Evolutionary conservation across 2,888 invertebrate genomes (phyloP).

Genomic region (Calephelis perditalis): DNA sequence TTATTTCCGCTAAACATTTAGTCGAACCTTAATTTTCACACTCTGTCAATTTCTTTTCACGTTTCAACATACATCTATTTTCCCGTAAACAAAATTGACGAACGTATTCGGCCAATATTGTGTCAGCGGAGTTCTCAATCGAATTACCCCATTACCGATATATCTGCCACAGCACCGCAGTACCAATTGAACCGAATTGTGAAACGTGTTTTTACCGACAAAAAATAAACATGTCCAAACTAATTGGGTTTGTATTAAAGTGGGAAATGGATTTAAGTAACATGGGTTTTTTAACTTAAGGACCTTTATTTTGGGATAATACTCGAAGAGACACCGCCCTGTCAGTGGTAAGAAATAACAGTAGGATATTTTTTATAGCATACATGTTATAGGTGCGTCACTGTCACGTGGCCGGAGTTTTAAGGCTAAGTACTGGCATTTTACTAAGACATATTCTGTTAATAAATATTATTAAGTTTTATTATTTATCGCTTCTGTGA

Average conservation of each 20-base stretch:
- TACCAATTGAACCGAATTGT: slow-evolving; percentile 3
- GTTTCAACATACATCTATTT: slow-evolving; percentile 5
- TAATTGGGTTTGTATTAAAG: slow-evolving; percentile 8
- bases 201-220: slow-evolving; percentile 14
- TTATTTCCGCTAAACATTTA: too few relatives aligned
- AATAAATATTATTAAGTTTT: too few relatives aligned
- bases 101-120: slow-evolving; percentile 7
- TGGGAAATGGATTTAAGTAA: background rate
- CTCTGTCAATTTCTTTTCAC: background rate
- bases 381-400: too few relatives aligned
- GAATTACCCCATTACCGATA: slow-evolving; percentile 12
- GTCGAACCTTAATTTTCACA: too few relatives aligned
- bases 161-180: slow-evolving; percentile 6
- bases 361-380: too few relatives aligned
- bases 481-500: too few relatives aligned
- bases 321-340: too few relatives aligned
- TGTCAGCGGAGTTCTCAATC: slow-evolving; percentile 7
- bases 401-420: too few relatives aligned
- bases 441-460: too few relatives aligned
- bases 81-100: slow-evolving; percentile 10
- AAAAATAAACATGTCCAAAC: slow-evolving; percentile 19
- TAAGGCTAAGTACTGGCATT: too few relatives aligned
- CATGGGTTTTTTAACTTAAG: background rate
- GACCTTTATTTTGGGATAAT: background rate
- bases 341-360: too few relatives aligned